A percentile compares a stretch with the other conserved stretches of the same genome.
Evolutionary conservation across 2,888 invertebrate species (phyloP).

Genomic region (Agrotis ipsilon): DNA sequence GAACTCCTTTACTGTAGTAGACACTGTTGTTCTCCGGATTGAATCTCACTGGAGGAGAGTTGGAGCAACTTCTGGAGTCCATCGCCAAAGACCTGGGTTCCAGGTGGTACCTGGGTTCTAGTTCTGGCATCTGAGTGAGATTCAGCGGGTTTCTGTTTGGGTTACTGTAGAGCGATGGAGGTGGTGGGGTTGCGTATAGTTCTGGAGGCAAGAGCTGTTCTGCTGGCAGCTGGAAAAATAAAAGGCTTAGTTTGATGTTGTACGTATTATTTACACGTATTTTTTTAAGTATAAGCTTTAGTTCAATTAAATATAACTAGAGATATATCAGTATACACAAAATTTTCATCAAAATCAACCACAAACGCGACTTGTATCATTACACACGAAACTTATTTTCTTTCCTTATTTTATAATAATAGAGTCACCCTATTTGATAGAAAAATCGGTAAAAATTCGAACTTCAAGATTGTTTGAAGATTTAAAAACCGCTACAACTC

Average conservation of each 20-base stretch:
- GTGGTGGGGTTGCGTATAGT: conserved; percentile 80
- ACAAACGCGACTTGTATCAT: no score
- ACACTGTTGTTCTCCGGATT: conserved; percentile 80
- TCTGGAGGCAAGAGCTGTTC: conserved; percentile 88
- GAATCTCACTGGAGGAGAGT: conserved; percentile 85
- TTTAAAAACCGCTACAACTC: no score
- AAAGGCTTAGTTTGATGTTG: neutral
- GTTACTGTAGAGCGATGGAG: conserved; percentile 82
- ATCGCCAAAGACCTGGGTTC: conserved; percentile 68
- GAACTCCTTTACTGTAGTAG: conserved; percentile 78
- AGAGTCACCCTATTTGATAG: no score
- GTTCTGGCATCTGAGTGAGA: conserved; percentile 83
- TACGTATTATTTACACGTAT: no score
- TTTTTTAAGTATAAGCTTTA: no score
- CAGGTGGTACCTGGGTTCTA: conserved; percentile 77
- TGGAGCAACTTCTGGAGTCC: conserved; percentile 81
- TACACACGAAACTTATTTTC: no score
- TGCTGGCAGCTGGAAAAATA: conserved; percentile 79
- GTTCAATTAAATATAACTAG: no score
- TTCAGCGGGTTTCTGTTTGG: conserved; percentile 81
- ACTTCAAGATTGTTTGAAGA: no score
- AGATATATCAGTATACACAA: no score
- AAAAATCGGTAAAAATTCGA: no score
- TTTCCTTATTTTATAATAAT: no score
- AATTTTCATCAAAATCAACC: no score